Evolutionary conservation across 2,797 vertebrate genomes (phyloP).

Genomic region (Erethizon dorsatum): DNA sequence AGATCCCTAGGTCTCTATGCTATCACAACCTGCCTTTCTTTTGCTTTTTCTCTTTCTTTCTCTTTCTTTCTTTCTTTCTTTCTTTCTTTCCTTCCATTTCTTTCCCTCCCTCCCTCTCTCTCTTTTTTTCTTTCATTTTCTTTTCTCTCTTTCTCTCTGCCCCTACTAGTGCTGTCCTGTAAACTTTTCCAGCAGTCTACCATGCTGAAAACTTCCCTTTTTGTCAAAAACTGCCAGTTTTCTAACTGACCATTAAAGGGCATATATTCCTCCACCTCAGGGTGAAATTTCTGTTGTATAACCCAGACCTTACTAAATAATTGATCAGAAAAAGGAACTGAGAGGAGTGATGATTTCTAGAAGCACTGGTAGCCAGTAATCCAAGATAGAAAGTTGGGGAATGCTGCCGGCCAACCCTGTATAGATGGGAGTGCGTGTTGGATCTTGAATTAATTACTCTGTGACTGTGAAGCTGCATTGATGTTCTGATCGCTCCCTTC

Average conservation of each 20-base stretch:
- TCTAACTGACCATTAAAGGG: slow-evolving; percentile 12
- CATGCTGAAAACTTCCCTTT: slow-evolving; percentile 41
- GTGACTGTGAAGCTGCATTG: neutral
- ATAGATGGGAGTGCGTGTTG: rapidly evolving
- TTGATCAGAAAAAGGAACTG: slow-evolving; percentile 37
- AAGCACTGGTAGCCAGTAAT: neutral
- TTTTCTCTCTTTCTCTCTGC: neutral
- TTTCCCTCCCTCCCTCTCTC: no score
- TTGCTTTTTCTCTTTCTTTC: no score
- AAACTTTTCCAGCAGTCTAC: neutral
- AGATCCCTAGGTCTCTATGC: neutral
- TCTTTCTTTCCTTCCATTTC: no score
- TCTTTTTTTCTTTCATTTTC: neutral
- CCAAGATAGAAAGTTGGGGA: neutral
- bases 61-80: rapidly evolving
- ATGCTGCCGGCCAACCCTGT: rapidly evolving
- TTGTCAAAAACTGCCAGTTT: slow-evolving; percentile 46
- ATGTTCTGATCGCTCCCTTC: slow-evolving; percentile 46
- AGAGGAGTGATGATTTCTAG: slow-evolving; percentile 16
- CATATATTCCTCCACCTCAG: neutral
- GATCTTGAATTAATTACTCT: slow-evolving; percentile 1
- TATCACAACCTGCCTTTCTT: neutral
- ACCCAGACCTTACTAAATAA: slow-evolving; percentile 54
- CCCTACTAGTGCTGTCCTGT: neutral
- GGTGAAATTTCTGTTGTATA: neutral